Percentiles rank a stretch among this genome's conserved stretches.
These are phyloP conservation scores for Lycophotia porphyrea DNA, from an alignment of 2,888 invertebrate species.

Conservation along the genomic window DNA sequence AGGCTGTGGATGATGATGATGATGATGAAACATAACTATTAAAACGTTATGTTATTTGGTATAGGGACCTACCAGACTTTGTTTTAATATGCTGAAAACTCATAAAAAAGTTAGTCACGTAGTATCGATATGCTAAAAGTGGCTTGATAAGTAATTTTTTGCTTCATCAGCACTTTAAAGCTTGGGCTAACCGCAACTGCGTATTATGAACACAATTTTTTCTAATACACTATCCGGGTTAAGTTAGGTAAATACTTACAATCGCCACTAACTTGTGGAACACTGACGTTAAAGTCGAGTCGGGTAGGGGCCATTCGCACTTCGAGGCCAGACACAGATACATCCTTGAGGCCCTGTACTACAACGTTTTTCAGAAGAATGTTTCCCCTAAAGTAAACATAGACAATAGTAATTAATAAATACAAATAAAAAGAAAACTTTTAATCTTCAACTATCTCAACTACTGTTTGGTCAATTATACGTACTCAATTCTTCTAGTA, in stretches of 20 bases:
- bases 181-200: neutral
- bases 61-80: neutral
- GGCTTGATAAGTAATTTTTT: neutral
- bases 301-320: constrained; percentile 34
- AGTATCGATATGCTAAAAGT: neutral
- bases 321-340: constrained; percentile 23
- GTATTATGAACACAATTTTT: neutral
- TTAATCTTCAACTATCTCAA: neutral
- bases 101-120: neutral
- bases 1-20: no score
- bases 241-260: constrained; percentile 23
- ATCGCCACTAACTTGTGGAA: constrained; percentile 18
- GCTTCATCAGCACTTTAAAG: neutral
- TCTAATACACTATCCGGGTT: neutral
- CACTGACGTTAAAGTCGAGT: constrained; percentile 39
- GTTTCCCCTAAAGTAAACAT: constrained; percentile 36
- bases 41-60: neutral
- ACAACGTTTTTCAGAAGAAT: constrained; percentile 16
- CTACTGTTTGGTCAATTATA: neutral
- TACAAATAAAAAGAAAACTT: neutral
- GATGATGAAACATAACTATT: neutral
- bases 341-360: constrained; percentile 30
- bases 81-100: neutral
- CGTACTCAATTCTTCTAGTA: neutral
- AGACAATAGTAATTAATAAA: neutral